Base-by-base conservation (phyloP, 2,113 vertebrate genomes). In the Platichthys flesus region DNA sequence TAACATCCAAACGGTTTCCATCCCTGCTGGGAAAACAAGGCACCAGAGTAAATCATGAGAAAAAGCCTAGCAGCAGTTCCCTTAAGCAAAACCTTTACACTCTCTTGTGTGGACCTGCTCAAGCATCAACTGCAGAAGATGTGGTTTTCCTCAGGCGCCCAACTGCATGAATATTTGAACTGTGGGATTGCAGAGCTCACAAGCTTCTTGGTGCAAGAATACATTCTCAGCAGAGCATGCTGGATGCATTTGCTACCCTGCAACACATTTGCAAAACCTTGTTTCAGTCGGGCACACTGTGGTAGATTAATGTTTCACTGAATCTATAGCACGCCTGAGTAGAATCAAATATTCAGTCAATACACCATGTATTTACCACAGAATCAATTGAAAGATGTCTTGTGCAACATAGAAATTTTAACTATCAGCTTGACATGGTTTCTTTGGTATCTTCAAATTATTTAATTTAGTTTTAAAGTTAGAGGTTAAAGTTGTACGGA, bases 191-290 rank as follows among this genome's bases (percentile, higher is more conserved):
- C 73, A 68, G 9, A 23, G 1, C 60, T 49, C 54, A 18, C 21
- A 2, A 5, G 2, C 15, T 57, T 49, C 47, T 47, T 55, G 24
- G 15, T 84, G 70, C 81, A 80, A 70, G 28, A 77, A 72, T 31
- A 26, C 59, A 56, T 37, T 54, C 13, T 58, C 31, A 76, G 76
- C 69, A 80, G 75, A 81, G 31, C 21, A 69, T 37, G 57, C n/a
- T 80, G 54, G 40, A 62, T 13, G 9, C 31, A 49, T 74, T 85
- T 88, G 83, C 85, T 67, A 26, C 71, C 4, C 71, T 63, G 24
- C 3, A 56, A 54, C 61, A 31, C 23, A n/a, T 52, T 71, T 58
- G 13, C 26, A 84, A 35, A 28, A 14, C 13, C 13, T 54, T 7
- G 12, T 40, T 42, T 59, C n/a, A 54, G 8, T 57, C 23, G 40